Evolutionary conservation across 2,113 vertebrate species (phyloP), one percentile per base, ranked within the genome.

Genomic region (Apteryx owenii): DNA sequence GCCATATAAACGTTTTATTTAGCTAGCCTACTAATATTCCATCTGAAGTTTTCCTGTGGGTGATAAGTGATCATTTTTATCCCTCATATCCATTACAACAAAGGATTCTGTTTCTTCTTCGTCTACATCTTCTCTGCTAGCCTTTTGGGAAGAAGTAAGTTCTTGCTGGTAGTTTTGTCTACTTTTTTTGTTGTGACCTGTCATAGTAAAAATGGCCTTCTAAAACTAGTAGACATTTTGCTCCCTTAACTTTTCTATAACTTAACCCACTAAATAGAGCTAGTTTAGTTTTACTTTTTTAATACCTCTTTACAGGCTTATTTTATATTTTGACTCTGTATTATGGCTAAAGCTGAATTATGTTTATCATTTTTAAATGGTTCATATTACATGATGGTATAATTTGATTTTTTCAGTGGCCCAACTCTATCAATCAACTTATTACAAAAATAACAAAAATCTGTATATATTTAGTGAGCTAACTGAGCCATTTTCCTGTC

Each of bases 111-210:
- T 98, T 96, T 98, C 98, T 95, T 98, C 98, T 90, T 98, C 98
- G 29, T 98, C 98, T 94, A 88, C 95, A 56, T 98, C 98, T 95
- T 98, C 98, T 97, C 98, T 98, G 91, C 98, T 98, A 98, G 98
- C 98, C 95, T 98, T 98, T 97, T 98, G 98, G 98, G 98, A 98
- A 98, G 98, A 98, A 98, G 98, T 98, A 98, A 98, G 98, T 98
- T 97, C 42, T 90, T 72, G 92, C 70, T 78, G 14, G 46, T 79
- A 60, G 92, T 96, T 97, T 91, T 94, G 77, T 95, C 68, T 90
- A 31, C 85, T 79, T 40, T 76, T 7, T 73, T 96, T 96, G 75
- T 95, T 88, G 84, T 92, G 90, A 62, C 68, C 48, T 85, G 36
- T 90, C 51, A 87, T 95, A 90, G 80, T 84, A 83, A 92, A 93